A percentile compares a stretch with the other conserved stretches of the same genome.
Conservation (phyloP, 1,140 invertebrate species). For the Drosophila fuyamai region DNA sequence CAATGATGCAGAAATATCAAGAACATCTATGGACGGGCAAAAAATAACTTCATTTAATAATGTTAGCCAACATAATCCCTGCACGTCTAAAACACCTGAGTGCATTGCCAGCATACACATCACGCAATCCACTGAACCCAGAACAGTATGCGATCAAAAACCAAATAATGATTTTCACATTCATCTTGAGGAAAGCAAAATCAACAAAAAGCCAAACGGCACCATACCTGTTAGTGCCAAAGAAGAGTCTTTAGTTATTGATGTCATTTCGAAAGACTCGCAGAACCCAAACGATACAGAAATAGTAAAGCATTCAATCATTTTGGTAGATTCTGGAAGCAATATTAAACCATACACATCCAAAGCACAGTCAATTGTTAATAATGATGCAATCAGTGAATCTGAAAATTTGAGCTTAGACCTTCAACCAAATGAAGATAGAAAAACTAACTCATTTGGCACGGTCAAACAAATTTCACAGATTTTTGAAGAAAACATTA, state of each 20-base stretch:
- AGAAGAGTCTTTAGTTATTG: constrained; percentile 8
- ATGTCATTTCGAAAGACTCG: neutral
- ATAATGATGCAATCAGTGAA: neutral
- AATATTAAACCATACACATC: neutral
- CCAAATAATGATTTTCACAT: neutral
- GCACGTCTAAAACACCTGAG: neutral
- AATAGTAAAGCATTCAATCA: constrained; percentile 1
- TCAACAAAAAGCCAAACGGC: neutral
- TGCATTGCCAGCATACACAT: constrained; percentile 22
- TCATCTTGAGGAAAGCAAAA: constrained; percentile 7
- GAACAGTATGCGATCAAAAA: neutral
- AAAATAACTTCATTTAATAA: neutral
- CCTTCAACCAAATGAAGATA: constrained; percentile 3
- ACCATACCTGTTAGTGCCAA: neutral
- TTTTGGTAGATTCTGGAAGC: neutral
- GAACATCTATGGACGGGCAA: constrained; percentile 1
- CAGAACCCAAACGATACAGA: neutral
- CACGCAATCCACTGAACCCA: constrained; percentile 5
- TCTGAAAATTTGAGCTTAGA: neutral
- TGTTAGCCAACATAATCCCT: neutral
- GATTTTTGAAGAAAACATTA: constrained; percentile 41
- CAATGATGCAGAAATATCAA: neutral
- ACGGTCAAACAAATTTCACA: constrained; percentile 40
- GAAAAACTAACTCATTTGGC: constrained; percentile 36
- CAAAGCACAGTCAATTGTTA: too few relatives aligned